Base-by-base conservation (phyloP, 1,140 invertebrate species). In the Scaptomyza graminum region DNA sequence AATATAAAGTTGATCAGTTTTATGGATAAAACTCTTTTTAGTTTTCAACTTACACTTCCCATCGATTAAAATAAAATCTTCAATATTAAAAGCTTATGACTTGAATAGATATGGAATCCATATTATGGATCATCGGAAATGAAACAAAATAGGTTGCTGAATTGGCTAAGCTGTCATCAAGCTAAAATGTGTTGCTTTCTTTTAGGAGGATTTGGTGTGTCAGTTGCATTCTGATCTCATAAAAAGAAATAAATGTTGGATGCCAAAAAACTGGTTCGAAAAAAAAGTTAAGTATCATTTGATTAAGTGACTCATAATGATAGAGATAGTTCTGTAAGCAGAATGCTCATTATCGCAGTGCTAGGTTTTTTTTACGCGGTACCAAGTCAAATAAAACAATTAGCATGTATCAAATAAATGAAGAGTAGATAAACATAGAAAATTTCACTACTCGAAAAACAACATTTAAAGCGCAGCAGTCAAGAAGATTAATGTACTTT, bases 351-450 rank as follows among this genome's bases (percentile, higher is more conserved):
- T 65, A 47, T 56, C 52, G 43, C 15, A 9, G 41, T 37, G 39
- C 16, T 52, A 25, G 41, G 6, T 25, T 44, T 31, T 37, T 1
- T 46, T 15, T 41, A 13, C 7, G 3, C n/a, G n/a, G n/a, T n/a
- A n/a, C 59, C 47, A 72, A 71, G 46, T 11, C 63, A 85, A 81
- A 85, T 87, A 85, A 85, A 71, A 57, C 69, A 85, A 78, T 87
- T 87, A 85, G 82, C 81, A 52, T 68, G 61, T 56, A 16, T 34
- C 46, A 25, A 59, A 68, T 63, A 64, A 70, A 71, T 56, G 54
- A 70, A 76, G 73, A 74, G 60, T 69, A 59, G 60, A 80, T 69
- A 84, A 74, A 85, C 52, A 80, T 44, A 60, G 64, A 65, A 70
- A 78, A 63, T 74, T 74, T 74, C 70, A 66, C 13, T 66, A 50